Conservation (phyloP, 2,888 invertebrate species). For the Nymphalis urticae region DNA sequence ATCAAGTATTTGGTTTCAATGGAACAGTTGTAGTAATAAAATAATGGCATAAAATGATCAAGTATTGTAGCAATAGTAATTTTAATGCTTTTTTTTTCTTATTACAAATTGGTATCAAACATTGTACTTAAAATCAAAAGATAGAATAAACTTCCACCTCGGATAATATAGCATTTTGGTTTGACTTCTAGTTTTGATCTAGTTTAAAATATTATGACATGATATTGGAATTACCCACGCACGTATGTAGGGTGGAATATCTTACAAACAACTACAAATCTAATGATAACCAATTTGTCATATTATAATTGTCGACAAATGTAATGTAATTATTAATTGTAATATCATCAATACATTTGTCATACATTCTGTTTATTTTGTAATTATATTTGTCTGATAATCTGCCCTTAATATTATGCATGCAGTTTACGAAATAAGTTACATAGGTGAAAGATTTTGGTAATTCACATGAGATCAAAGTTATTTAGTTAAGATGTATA, state of each 20-base stretch:
- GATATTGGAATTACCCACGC: background rate
- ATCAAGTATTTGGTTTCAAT: background rate
- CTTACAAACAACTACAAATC: constrained; percentile 8
- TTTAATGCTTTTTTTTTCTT: background rate
- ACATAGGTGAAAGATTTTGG: constrained; percentile 60
- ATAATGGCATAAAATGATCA: background rate
- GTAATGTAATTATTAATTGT: background rate
- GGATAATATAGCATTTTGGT: constrained; percentile 1
- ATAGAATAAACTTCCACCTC: constrained; percentile 1
- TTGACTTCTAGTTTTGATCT: constrained; percentile 8
- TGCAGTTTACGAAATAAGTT: constrained; percentile 31
- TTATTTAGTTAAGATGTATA: constrained; percentile 41
- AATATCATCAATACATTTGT: background rate
- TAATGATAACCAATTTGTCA: constrained; percentile 4
- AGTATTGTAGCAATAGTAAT: background rate
- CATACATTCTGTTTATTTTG: background rate
- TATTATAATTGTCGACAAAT: background rate
- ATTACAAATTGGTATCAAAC: background rate
- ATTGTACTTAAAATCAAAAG: constrained; percentile 5
- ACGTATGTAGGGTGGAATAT: constrained; percentile 1
- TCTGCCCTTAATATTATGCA: constrained; percentile 23
- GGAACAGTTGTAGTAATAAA: background rate
- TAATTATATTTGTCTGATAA: background rate
- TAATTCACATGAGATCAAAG: constrained; percentile 71
- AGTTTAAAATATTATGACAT: constrained; percentile 14